Conservation (phyloP, 2,888 invertebrate species). For the Pyrgus malvae region DNA sequence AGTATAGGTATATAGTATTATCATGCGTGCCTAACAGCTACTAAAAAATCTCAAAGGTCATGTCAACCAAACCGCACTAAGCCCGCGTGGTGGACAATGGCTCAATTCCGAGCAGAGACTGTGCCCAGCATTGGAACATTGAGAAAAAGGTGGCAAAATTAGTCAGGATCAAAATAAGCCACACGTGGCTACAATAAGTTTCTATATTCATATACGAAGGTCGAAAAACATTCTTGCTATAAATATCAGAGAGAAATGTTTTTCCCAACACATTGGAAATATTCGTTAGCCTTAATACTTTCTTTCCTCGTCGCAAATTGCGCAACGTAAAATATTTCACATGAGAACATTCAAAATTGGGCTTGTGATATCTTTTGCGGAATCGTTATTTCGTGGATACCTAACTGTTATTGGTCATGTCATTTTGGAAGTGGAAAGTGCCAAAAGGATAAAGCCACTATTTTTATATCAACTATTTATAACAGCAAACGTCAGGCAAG, state of each 20-base stretch:
- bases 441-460: neutral
- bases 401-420: neutral
- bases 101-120: no score
- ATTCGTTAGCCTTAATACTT: slow-evolving; percentile 11
- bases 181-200: no score
- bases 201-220: neutral
- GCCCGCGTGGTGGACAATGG: no score
- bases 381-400: slow-evolving; percentile 20
- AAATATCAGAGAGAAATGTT: slow-evolving; percentile 5
- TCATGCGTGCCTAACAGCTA: no score
- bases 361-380: slow-evolving; percentile 22
- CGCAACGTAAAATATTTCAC: slow-evolving; percentile 21
- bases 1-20: no score
- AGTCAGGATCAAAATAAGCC: no score
- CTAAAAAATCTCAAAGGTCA: no score
- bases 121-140: no score
- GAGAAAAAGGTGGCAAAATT: no score
- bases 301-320: slow-evolving; percentile 17
- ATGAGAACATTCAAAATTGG: slow-evolving; percentile 20
- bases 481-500: no score
- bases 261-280: slow-evolving; percentile 15
- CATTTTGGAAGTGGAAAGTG: neutral
- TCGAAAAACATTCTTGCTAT: neutral
- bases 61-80: no score
- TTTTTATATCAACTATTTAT: no score